phyloP scores from a whole-genome alignment of 1,140 invertebrate genomes.

The Danaus plexippus region DNA sequence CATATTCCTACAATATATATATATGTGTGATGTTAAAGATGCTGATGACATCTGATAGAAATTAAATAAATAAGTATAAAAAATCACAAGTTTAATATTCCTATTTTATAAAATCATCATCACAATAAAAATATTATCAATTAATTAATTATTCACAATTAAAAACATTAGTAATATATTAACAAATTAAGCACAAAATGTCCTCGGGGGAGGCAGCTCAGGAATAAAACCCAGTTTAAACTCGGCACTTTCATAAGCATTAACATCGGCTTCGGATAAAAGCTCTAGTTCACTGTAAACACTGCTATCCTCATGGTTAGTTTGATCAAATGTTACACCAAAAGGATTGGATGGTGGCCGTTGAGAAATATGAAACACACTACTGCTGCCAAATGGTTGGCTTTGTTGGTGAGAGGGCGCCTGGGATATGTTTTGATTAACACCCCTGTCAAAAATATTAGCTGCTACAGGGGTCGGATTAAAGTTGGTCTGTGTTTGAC shows the following conservation, averaged over 20 bases:
- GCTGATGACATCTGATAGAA: too few species aligned
- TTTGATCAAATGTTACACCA: slow-evolving; percentile 27
- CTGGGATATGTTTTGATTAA: slow-evolving; percentile 1
- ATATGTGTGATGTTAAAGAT: too few species aligned
- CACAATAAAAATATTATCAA: too few species aligned
- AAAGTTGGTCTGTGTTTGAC: too few species aligned
- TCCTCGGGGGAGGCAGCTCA: slow-evolving; percentile 47
- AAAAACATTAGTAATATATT: too few species aligned
- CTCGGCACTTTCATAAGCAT: slow-evolving; percentile 41
- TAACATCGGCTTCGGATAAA: slow-evolving; percentile 36
- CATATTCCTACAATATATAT: too few species aligned
- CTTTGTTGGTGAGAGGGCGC: slow-evolving; percentile 2
- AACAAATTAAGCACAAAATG: slow-evolving; percentile 31
- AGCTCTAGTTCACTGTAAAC: slow-evolving; percentile 53
- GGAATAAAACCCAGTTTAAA: slow-evolving; percentile 58
- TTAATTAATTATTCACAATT: too few species aligned
- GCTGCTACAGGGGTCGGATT: too few species aligned
- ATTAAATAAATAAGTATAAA: too few species aligned
- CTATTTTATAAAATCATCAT: too few species aligned
- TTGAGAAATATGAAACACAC: slow-evolving; percentile 32
- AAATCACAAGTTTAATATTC: too few species aligned
- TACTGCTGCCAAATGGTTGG: slow-evolving; percentile 3
- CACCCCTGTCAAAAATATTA: too few species aligned
- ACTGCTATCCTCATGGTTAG: slow-evolving; percentile 22
- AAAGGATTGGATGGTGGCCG: slow-evolving; percentile 33